Evolutionary conservation across 1,140 invertebrate genomes (phyloP).

Genomic region (Caerostris extrusa): DNA sequence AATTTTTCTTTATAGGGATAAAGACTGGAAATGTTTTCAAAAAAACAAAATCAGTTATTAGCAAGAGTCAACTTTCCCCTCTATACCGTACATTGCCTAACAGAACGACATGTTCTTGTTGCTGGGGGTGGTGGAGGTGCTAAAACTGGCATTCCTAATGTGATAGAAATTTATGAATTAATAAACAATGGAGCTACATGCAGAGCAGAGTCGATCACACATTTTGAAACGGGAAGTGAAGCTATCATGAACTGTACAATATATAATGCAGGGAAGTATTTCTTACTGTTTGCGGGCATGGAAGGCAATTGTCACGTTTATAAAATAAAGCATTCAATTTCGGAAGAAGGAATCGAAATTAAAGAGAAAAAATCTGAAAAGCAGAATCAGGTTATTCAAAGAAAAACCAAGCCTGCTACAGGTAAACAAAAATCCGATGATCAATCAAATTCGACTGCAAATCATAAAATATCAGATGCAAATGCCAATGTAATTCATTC

Average conservation of each 20-base stretch:
- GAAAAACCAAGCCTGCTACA: constrained; percentile 8
- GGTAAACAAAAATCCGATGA: background rate
- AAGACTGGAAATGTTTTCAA: constrained; percentile 55
- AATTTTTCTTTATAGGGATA: background rate
- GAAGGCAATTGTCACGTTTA: constrained; percentile 96
- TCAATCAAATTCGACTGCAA: background rate
- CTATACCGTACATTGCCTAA: constrained; percentile 94
- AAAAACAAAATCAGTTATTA: constrained; percentile 78
- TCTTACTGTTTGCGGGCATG: constrained; percentile 92
- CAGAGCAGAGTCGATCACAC: constrained; percentile 91
- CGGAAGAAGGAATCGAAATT: constrained; percentile 80
- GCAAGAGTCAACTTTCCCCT: constrained; percentile 92
- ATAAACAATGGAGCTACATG: constrained; percentile 90
- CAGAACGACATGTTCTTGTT: constrained; percentile 95
- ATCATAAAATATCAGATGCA: constrained; percentile 44
- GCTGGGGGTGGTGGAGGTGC: constrained; percentile 96
- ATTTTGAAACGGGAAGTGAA: constrained; percentile 92
- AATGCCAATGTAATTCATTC: constrained; percentile 67
- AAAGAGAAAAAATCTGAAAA: constrained; percentile 79
- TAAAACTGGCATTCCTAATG: constrained; percentile 97
- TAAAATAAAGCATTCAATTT: constrained; percentile 87
- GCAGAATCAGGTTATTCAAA: background rate
- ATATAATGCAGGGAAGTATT: constrained; percentile 86
- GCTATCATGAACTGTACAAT: constrained; percentile 94
- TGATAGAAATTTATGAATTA: constrained; percentile 96